Conservation (phyloP, 2,888 invertebrate genomes). For the Balanococcus diminutus region DNA sequence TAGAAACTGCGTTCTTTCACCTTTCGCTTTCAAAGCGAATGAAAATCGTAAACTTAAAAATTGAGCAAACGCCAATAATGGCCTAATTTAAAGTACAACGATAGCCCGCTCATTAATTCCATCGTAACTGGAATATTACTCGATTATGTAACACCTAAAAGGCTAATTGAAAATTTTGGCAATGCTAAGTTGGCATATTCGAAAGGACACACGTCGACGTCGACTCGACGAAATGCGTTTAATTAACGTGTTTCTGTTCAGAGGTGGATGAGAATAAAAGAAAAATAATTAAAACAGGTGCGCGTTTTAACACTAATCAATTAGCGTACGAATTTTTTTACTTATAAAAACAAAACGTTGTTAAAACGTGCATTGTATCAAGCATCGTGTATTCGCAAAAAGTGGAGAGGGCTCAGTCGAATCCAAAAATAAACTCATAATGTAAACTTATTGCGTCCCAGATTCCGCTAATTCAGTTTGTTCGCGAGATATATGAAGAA, state of each 20-base stretch:
- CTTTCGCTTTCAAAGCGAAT: background rate
- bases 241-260: background rate
- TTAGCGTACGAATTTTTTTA: background rate
- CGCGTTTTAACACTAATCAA: slow-evolving; percentile 19
- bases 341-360: slow-evolving; percentile 19
- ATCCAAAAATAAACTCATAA: slow-evolving; percentile 38
- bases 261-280: background rate
- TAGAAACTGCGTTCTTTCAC: background rate
- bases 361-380: slow-evolving; percentile 34
- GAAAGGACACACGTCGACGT: background rate
- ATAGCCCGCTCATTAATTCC: slow-evolving; percentile 7
- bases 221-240: slow-evolving; percentile 7
- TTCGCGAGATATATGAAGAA: background rate
- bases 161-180: slow-evolving; percentile 36
- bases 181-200: slow-evolving; percentile 14
- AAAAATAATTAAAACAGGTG: slow-evolving; percentile 26
- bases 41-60: background rate
- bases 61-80: background rate
- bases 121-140: slow-evolving; percentile 27
- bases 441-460: slow-evolving; percentile 39
- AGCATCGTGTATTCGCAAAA: slow-evolving; percentile 22
- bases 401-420: slow-evolving; percentile 1
- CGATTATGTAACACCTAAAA: slow-evolving; percentile 19
- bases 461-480: slow-evolving; percentile 34
- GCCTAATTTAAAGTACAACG: background rate